phyloP scores from a whole-genome alignment of 2,888 invertebrate genomes.

The Aricia artaxerxes region DNA sequence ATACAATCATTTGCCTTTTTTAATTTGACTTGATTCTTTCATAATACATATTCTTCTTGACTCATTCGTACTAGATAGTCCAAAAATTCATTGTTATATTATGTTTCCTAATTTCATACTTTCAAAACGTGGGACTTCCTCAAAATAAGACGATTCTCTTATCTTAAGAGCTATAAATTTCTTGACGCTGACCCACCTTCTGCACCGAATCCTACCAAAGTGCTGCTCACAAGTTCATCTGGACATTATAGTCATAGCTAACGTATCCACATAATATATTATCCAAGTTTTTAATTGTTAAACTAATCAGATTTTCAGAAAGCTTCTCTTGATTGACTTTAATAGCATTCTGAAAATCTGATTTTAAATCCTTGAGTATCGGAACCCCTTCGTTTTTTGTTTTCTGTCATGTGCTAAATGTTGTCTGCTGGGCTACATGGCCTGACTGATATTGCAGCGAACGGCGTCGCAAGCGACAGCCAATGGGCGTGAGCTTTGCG shows the following conservation, averaged over 20 bases:
- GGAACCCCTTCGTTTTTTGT: slow-evolving; percentile 22
- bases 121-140: not conserved
- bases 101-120: too few relatives aligned
- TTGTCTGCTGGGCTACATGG: slow-evolving; percentile 6
- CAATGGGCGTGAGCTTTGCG: not conserved
- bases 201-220: slow-evolving; percentile 38
- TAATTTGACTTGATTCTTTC: not conserved
- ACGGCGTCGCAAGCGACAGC: not conserved
- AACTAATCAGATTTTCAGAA: not conserved
- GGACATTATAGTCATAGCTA: slow-evolving; percentile 46
- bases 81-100: not conserved
- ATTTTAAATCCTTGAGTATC: slow-evolving; percentile 33
- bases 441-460: slow-evolving; percentile 8
- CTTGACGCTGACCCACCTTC: slow-evolving; percentile 32
- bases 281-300: not conserved
- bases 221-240: slow-evolving; percentile 36
- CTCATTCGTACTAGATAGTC: not conserved
- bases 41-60: not conserved
- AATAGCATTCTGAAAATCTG: not conserved
- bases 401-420: slow-evolving; percentile 6
- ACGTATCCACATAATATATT: slow-evolving; percentile 33
- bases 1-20: too few relatives aligned
- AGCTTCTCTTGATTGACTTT: not conserved
- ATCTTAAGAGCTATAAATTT: not conserved
- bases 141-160: too few relatives aligned